Conservation (phyloP, 2,797 vertebrate species). For the Passerculus sandwichensis region DNA sequence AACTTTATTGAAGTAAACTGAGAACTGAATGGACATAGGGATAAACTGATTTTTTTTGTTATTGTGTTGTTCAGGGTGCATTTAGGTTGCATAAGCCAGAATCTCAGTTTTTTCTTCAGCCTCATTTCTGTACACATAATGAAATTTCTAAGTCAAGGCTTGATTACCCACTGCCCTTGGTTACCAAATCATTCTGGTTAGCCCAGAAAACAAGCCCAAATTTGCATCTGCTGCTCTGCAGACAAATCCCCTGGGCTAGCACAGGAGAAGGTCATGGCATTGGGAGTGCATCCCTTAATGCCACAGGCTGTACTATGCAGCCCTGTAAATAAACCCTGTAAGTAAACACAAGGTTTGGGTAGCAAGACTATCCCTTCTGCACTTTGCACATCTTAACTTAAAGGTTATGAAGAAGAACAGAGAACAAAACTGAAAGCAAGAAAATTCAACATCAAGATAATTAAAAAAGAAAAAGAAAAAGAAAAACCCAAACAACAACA, state of each 20-base stretch:
- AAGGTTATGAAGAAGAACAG: background rate
- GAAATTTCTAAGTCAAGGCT: background rate
- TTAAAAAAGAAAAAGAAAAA: too few species aligned
- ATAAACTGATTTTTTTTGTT: background rate
- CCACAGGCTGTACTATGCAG: background rate
- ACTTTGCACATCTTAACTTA: background rate
- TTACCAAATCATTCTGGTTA: slow-evolving; percentile 38
- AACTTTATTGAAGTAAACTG: background rate
- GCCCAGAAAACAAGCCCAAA: slow-evolving; percentile 16
- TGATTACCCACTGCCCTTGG: slow-evolving; percentile 22
- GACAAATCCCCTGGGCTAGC: slow-evolving; percentile 32
- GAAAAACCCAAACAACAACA: background rate
- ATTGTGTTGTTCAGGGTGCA: background rate
- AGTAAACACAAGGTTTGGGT: background rate
- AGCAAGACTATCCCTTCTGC: background rate
- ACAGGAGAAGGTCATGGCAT: slow-evolving; percentile 40
- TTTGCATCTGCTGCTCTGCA: slow-evolving; percentile 23
- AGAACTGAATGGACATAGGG: background rate
- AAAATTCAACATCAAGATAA: background rate
- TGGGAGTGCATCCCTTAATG: slow-evolving; percentile 24
- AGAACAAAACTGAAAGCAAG: background rate
- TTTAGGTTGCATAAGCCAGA: background rate
- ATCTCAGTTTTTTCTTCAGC: background rate
- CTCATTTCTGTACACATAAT: background rate
- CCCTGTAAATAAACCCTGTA: slow-evolving; percentile 1